These are phyloP conservation scores for Chlorospingus flavigularis DNA, from an alignment of 2,797 vertebrate genomes.

Conservation along the genomic window DNA sequence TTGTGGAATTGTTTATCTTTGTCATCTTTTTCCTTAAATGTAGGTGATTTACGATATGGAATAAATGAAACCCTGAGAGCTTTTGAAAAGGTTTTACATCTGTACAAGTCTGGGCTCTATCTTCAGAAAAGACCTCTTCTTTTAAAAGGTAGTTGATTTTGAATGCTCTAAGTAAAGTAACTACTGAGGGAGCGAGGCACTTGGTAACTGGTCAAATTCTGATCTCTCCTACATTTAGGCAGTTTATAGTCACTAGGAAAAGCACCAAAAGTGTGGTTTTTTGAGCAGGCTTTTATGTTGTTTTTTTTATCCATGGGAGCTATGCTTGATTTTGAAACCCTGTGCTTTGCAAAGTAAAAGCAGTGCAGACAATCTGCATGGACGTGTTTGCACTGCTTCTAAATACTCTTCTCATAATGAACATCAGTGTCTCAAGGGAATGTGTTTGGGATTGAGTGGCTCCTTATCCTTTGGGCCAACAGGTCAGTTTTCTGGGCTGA, in stretches of 20 bases:
- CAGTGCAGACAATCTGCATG: not conserved
- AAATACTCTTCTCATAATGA: not conserved
- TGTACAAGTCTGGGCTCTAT: conserved; percentile 88
- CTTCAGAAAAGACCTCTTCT: conserved; percentile 72
- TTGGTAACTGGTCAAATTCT: not conserved
- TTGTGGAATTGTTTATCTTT: not conserved
- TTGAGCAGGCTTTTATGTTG: not conserved
- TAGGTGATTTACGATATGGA: conserved; percentile 84
- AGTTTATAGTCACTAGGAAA: not conserved
- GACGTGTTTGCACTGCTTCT: not conserved
- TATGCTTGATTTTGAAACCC: not conserved
- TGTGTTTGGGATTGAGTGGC: not conserved
- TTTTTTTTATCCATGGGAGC: not conserved
- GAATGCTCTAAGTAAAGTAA: not conserved
- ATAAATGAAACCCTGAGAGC: conserved; percentile 84
- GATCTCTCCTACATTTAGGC: not conserved
- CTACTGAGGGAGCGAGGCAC: fast-evolving
- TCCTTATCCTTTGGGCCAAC: not conserved
- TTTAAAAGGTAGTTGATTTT: conserved; percentile 76
- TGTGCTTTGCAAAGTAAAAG: not conserved
- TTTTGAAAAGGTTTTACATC: conserved; percentile 86
- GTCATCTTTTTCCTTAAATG: not conserved
- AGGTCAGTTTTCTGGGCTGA: not conserved
- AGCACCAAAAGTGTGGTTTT: not conserved
- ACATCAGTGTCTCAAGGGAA: not conserved